phyloP scores from a whole-genome alignment of 2,797 vertebrate species.

The Sardinella longiceps region DNA sequence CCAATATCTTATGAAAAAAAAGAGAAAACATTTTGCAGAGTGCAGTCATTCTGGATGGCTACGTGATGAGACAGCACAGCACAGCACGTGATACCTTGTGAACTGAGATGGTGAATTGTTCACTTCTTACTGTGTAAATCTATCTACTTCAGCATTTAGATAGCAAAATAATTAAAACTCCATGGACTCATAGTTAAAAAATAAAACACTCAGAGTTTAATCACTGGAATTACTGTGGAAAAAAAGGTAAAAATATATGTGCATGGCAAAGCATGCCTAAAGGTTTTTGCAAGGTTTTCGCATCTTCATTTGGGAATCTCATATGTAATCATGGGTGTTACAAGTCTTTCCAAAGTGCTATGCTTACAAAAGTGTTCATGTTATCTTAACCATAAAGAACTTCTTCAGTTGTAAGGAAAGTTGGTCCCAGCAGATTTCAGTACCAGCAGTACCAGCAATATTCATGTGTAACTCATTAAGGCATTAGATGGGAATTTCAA shows the following conservation, averaged over 20 bases:
- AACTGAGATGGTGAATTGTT: not conserved
- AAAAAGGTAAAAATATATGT: not conserved
- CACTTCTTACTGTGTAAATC: not conserved
- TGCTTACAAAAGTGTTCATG: not conserved
- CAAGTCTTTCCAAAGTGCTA: not conserved
- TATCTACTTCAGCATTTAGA: not conserved
- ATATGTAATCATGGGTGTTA: not conserved
- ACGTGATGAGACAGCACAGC: too few relatives aligned
- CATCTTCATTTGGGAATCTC: not conserved
- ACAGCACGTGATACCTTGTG: not conserved
- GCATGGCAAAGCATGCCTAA: not conserved
- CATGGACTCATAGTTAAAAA: not conserved
- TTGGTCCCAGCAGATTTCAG: not conserved
- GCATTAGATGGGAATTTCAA: not conserved
- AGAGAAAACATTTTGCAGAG: not conserved
- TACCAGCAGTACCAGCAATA: not conserved
- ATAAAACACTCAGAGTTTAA: not conserved
- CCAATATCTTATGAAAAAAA: not conserved
- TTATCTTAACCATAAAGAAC: not conserved
- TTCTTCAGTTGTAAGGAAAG: not conserved
- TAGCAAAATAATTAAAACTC: not conserved
- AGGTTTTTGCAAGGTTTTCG: not conserved
- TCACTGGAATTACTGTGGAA: not conserved
- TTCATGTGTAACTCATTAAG: not conserved
- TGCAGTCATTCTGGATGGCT: not conserved